phyloP scores from a whole-genome alignment of 2,797 vertebrate genomes.

The Gallirallus australis region DNA sequence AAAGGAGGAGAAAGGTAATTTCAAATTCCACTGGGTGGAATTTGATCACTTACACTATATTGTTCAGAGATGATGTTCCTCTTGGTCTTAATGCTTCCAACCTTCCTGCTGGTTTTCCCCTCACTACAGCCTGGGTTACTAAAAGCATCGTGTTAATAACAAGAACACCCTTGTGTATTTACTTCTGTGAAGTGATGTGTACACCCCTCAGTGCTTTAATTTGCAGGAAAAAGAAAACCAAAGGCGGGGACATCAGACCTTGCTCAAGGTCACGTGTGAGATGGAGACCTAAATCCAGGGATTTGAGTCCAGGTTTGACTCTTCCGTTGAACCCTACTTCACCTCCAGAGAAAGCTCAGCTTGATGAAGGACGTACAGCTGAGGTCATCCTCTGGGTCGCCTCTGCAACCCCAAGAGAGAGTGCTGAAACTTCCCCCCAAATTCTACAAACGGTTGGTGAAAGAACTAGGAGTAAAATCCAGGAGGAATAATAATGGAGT shows the following conservation, averaged over 20 bases:
- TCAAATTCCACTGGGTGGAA: background rate
- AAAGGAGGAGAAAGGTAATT: background rate
- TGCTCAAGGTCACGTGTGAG: background rate
- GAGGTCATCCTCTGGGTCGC: background rate
- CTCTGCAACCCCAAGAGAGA: background rate
- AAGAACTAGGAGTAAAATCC: background rate
- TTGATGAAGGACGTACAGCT: background rate
- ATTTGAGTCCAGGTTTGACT: background rate
- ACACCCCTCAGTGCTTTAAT: too few relatives aligned
- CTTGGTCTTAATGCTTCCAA: background rate
- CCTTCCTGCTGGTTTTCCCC: background rate
- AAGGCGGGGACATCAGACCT: fast-evolving
- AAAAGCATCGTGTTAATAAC: background rate
- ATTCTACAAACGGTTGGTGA: fast-evolving
- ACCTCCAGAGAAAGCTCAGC: background rate
- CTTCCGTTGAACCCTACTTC: background rate
- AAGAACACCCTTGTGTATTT: background rate
- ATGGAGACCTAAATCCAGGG: background rate
- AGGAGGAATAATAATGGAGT: constrained; percentile 18
- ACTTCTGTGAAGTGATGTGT: too few relatives aligned
- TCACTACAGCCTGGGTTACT: background rate
- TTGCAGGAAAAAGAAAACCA: background rate
- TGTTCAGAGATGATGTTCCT: background rate
- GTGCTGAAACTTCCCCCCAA: background rate
- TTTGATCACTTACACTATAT: background rate